A percentile compares a stretch with the other conserved stretches of the same genome.
These are phyloP conservation scores for Phasia obesa DNA, from an alignment of 2,888 invertebrate species.

Conservation along the genomic window DNA sequence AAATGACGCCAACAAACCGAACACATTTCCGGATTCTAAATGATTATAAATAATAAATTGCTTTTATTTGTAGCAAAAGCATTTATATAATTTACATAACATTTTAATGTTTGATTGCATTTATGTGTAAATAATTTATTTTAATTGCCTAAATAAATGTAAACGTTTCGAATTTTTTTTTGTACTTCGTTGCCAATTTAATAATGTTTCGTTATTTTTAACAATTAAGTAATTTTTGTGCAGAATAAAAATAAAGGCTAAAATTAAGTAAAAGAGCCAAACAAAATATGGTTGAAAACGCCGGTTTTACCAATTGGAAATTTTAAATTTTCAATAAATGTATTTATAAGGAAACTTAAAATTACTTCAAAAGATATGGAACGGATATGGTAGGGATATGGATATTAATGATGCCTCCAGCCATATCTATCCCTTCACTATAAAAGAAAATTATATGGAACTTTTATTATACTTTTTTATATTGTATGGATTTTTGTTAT, in stretches of 20 bases:
- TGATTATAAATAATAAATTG: constrained; percentile 44
- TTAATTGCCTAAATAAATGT: constrained; percentile 60
- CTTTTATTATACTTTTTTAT: too few species aligned
- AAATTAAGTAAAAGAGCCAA: constrained; percentile 31
- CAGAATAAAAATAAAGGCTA: neutral
- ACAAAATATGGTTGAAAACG: constrained; percentile 2
- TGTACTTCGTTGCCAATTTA: neutral
- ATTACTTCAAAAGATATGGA: too few species aligned
- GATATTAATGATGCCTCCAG: too few species aligned
- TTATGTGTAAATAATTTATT: constrained; percentile 61
- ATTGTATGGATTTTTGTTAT: too few species aligned
- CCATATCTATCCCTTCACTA: too few species aligned
- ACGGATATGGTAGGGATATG: too few species aligned
- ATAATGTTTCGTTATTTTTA: constrained; percentile 6
- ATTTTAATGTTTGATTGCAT: constrained; percentile 56
- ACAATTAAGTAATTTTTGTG: constrained; percentile 14
- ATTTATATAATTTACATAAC: constrained; percentile 58
- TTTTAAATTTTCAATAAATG: neutral
- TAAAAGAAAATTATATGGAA: too few species aligned
- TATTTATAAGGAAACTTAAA: too few species aligned
- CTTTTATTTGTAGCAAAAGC: constrained; percentile 32
- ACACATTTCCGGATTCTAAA: constrained; percentile 28
- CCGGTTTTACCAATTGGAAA: constrained; percentile 7
- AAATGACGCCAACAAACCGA: neutral
- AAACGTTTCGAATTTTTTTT: constrained; percentile 13